Evolutionary conservation across 2,113 vertebrate species (phyloP).

Genomic region (Proteles cristata): DNA sequence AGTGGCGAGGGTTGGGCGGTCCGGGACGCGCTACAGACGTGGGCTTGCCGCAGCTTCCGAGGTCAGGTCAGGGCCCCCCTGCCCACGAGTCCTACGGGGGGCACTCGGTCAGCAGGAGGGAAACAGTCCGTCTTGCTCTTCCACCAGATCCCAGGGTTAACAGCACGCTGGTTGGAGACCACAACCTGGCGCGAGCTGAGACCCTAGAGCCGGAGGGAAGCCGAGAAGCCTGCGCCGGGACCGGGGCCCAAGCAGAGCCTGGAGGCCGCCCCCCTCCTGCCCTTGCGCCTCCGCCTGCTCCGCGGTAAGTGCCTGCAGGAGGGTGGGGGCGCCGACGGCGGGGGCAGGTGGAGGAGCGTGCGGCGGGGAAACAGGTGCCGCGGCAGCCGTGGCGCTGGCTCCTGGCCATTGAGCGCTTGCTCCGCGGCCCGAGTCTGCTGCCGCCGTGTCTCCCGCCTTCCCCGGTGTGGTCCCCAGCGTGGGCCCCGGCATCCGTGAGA

Average conservation of each 20-base stretch:
- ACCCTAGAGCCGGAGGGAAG: conserved; percentile 70
- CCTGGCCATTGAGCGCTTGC: accelerated
- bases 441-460: not conserved
- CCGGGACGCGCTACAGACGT: accelerated
- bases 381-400: not conserved
- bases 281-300: conserved; percentile 75
- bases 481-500: not conserved
- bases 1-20: accelerated
- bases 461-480: not conserved
- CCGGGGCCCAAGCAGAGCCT: conserved; percentile 71
- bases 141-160: conserved; percentile 67
- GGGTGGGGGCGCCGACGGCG: no score
- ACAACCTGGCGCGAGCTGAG: conserved; percentile 79
- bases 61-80: not conserved
- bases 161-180: conserved; percentile 83
- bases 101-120: not conserved
- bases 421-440: no score
- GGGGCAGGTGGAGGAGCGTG: no score
- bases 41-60: not conserved
- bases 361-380: not conserved
- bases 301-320: conserved; percentile 80
- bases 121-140: conserved; percentile 41
- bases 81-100: no score
- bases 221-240: conserved; percentile 73
- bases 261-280: conserved; percentile 63